Percentiles rank a stretch among this genome's conserved stretches.
Evolutionary conservation across 2,888 invertebrate genomes (phyloP).

Genomic region (Cheilosia scutellata): DNA sequence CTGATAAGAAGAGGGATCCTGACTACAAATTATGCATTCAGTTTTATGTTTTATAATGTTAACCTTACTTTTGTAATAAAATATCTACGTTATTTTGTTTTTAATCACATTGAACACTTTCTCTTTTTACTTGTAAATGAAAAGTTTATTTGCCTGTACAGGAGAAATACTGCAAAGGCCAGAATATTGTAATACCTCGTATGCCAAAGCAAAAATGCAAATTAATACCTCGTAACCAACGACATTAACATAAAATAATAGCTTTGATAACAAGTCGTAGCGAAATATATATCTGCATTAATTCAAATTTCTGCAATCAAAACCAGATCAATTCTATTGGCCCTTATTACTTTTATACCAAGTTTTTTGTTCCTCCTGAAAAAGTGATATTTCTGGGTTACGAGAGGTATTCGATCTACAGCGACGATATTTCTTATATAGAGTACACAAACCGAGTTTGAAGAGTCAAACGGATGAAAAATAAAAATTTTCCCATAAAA

Average conservation of each 20-base stretch:
- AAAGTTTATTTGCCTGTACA: background rate
- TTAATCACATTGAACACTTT: background rate
- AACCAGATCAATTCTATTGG: no score
- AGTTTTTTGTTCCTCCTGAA: no score
- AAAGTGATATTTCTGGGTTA: no score
- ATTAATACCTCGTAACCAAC: conserved; percentile 21
- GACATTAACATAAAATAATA: conserved; percentile 1
- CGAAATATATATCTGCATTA: no score
- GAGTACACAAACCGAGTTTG: no score
- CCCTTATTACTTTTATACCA: no score
- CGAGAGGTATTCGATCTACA: no score
- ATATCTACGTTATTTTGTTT: background rate
- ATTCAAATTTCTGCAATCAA: no score
- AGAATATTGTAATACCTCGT: conserved; percentile 17
- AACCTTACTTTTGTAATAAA: conserved; percentile 15
- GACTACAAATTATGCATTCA: conserved; percentile 17
- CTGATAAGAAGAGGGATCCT: conserved; percentile 14
- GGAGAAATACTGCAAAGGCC: background rate
- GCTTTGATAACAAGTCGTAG: conserved; percentile 2
- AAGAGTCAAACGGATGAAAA: no score
- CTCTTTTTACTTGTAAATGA: background rate
- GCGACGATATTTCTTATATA: no score
- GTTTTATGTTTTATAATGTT: conserved; percentile 4
- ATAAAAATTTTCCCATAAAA: no score
- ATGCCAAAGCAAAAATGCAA: conserved; percentile 4